A percentile compares a stretch with the other conserved stretches of the same genome.
These are phyloP conservation scores for Nothocercus julius DNA, from an alignment of 2,113 vertebrate genomes.

Conservation along the genomic window DNA sequence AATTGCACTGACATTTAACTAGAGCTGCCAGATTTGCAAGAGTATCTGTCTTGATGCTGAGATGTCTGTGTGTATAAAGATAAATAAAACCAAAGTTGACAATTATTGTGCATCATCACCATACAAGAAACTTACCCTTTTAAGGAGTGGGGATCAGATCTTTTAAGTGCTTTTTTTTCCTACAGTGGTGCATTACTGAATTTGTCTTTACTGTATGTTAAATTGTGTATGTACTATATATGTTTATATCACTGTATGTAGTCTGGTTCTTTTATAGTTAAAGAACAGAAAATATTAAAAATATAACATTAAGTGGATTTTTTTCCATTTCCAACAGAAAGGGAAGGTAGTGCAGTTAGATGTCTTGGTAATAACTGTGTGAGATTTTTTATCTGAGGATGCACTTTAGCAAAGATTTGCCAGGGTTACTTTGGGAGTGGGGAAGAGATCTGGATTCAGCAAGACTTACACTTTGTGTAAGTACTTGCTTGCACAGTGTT, in stretches of 20 bases:
- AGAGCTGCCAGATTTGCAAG: background rate
- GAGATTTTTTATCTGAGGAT: background rate
- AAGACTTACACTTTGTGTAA: background rate
- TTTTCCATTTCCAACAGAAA: background rate
- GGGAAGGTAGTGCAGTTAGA: background rate
- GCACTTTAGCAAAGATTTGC: slow-evolving; percentile 27
- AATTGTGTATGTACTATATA: background rate
- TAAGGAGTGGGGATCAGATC: background rate
- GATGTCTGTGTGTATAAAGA: background rate
- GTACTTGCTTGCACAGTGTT: background rate
- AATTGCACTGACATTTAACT: background rate
- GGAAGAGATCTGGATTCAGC: background rate
- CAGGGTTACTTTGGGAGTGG: background rate
- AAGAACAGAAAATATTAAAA: slow-evolving; percentile 47
- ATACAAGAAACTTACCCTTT: background rate
- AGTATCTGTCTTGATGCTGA: background rate
- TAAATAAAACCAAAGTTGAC: background rate
- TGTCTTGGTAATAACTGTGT: background rate
- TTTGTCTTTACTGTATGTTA: background rate
- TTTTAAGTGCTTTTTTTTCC: slow-evolving; percentile 16
- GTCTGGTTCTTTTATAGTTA: slow-evolving; percentile 37
- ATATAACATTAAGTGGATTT: background rate
- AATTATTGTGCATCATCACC: background rate
- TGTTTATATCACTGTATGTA: slow-evolving; percentile 15
- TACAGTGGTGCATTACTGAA: background rate